These are phyloP conservation scores for Patella pellucida DNA, from an alignment of 2,888 invertebrate species.

Conservation along the genomic window DNA sequence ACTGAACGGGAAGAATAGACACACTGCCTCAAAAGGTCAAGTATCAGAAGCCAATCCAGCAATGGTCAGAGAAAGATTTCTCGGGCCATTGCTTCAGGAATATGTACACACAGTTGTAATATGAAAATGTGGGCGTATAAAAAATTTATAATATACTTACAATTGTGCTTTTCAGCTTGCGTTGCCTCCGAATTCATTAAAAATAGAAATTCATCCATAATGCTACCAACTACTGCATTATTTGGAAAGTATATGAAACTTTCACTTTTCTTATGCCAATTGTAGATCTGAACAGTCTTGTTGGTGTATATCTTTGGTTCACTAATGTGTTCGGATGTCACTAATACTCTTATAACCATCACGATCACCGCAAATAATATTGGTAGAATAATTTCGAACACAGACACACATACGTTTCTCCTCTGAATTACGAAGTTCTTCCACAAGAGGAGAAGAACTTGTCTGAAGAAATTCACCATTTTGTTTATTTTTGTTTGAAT, in stretches of 20 bases:
- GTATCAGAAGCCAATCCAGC: no score
- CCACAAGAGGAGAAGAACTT: constrained; percentile 57
- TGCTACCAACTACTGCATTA: neutral
- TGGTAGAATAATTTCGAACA: constrained; percentile 56
- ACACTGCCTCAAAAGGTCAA: no score
- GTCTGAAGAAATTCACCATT: constrained; percentile 30
- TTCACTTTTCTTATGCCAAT: no score
- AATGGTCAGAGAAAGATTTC: no score
- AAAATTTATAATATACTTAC: no score
- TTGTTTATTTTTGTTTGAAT: neutral
- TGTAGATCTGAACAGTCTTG: constrained; percentile 18
- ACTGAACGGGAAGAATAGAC: no score
- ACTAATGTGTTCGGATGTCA: neutral
- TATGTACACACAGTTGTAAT: no score
- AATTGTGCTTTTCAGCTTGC: no score
- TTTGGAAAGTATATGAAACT: constrained; percentile 20
- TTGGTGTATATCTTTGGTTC: constrained; percentile 17
- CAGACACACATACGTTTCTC: constrained; percentile 48
- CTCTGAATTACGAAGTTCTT: constrained; percentile 55
- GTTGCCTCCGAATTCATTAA: no score
- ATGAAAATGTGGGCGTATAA: no score
- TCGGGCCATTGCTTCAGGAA: no score
- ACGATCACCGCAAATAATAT: constrained; percentile 50
- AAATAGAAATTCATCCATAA: neutral
- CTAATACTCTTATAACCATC: constrained; percentile 39